Evolutionary conservation across 2,797 vertebrate genomes (phyloP).

Genomic region (Knipowitschia caucasica): DNA sequence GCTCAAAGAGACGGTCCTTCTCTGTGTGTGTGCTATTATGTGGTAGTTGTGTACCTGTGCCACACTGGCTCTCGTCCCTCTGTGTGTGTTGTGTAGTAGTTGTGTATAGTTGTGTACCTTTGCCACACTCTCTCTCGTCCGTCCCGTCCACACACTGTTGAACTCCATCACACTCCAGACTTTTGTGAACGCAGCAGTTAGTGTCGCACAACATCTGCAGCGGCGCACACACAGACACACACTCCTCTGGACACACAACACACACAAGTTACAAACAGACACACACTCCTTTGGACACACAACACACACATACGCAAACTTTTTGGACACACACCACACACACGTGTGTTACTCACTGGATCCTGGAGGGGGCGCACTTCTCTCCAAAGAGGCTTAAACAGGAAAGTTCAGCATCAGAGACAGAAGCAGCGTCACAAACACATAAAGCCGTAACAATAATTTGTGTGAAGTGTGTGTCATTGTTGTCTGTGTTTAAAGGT

Average conservation of each 20-base stretch:
- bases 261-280: slow-evolving; percentile 1
- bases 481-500: too few species aligned
- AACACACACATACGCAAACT: background rate
- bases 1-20: too few species aligned
- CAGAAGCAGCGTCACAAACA: too few species aligned
- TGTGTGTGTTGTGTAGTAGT: background rate
- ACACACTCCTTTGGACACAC: background rate
- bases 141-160: slow-evolving; percentile 77
- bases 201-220: slow-evolving; percentile 76
- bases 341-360: slow-evolving; percentile 36
- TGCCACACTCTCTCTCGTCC: slow-evolving; percentile 79
- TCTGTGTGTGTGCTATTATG: too few species aligned
- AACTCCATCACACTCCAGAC: slow-evolving; percentile 84
- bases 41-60: too few species aligned
- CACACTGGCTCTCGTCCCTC: too few species aligned
- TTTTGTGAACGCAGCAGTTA: slow-evolving; percentile 83
- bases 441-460: too few species aligned
- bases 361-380: background rate
- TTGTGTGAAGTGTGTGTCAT: too few species aligned
- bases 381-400: slow-evolving; percentile 23
- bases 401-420: too few species aligned
- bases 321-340: too few species aligned
- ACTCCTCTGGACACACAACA: slow-evolving; percentile 52
- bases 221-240: slow-evolving; percentile 65
- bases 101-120: slow-evolving; percentile 66